Evolutionary conservation across 2,888 invertebrate species (phyloP).

Genomic region (Ypsolopha scabrella): DNA sequence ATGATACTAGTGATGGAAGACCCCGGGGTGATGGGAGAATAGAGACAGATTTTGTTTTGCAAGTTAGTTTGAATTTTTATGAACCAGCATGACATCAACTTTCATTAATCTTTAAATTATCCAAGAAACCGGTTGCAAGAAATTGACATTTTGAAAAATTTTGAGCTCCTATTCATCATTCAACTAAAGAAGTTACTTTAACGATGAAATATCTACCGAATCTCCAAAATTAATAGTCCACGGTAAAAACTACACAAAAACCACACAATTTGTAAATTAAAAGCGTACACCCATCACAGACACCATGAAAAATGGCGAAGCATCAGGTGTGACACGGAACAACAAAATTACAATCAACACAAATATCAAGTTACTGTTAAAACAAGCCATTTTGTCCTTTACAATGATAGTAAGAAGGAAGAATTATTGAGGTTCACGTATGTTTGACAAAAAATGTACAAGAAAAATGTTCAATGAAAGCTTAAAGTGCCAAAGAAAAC

Average conservation of each 20-base stretch:
- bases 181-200: neutral
- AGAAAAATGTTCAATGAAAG: neutral
- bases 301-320: neutral
- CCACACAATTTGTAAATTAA: neutral
- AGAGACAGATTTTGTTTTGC: too few species aligned
- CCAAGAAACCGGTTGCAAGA: too few species aligned
- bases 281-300: neutral
- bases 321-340: neutral
- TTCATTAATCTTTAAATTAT: too few species aligned
- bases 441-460: too few species aligned
- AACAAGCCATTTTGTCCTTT: neutral
- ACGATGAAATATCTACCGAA: neutral
- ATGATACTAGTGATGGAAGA: conserved; percentile 9
- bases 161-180: too few species aligned
- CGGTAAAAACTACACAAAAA: neutral
- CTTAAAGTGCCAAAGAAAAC: neutral
- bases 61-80: too few species aligned
- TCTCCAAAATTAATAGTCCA: conserved; percentile 1
- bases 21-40: neutral
- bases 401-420: neutral
- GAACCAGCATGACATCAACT: too few species aligned
- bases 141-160: too few species aligned
- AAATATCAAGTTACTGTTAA: neutral
- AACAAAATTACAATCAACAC: neutral
- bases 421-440: too few species aligned